Conservation (phyloP, 1,140 invertebrate species). For the Drosophila malerkotliana region DNA sequence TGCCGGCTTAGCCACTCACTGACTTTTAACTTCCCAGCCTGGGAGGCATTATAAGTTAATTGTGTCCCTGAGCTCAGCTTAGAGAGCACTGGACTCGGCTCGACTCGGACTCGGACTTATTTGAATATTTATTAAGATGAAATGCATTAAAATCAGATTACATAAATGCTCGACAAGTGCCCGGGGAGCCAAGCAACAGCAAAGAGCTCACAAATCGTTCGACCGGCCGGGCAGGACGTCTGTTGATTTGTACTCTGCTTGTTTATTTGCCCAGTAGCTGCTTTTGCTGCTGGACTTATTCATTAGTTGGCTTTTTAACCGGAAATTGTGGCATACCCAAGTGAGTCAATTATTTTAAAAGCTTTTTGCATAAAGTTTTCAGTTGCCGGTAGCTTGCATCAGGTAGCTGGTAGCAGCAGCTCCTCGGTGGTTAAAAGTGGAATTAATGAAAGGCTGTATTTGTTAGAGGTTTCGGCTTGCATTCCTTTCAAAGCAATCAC, state of each 20-base stretch:
- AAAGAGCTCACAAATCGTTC: constrained; percentile 10
- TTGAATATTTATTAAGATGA: constrained; percentile 70
- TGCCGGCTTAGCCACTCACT: constrained; percentile 6
- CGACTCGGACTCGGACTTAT: constrained; percentile 20
- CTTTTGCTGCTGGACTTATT: constrained; percentile 51
- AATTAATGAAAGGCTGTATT: constrained; percentile 63
- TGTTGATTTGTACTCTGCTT: constrained; percentile 22
- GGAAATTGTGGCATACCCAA: constrained; percentile 79
- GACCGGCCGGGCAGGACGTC: neutral
- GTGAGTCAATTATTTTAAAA: constrained; percentile 83
- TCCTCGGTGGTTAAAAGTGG: constrained; percentile 58
- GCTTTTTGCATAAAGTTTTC: constrained; percentile 73
- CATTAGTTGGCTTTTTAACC: constrained; percentile 77
- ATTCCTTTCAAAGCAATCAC: constrained; percentile 12
- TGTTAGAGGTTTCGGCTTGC: neutral
- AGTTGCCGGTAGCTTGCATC: neutral
- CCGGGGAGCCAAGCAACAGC: constrained; percentile 18
- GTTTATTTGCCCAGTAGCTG: constrained; percentile 8
- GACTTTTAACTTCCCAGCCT: constrained; percentile 45
- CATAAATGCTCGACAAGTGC: constrained; percentile 65
- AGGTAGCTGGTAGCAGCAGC: neutral
- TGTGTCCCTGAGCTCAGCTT: constrained; percentile 14
- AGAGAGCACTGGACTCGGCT: neutral
- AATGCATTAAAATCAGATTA: constrained; percentile 73
- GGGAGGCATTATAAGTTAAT: constrained; percentile 59